Base-by-base conservation (phyloP, 2,888 invertebrate species). In the Apamea anceps region DNA sequence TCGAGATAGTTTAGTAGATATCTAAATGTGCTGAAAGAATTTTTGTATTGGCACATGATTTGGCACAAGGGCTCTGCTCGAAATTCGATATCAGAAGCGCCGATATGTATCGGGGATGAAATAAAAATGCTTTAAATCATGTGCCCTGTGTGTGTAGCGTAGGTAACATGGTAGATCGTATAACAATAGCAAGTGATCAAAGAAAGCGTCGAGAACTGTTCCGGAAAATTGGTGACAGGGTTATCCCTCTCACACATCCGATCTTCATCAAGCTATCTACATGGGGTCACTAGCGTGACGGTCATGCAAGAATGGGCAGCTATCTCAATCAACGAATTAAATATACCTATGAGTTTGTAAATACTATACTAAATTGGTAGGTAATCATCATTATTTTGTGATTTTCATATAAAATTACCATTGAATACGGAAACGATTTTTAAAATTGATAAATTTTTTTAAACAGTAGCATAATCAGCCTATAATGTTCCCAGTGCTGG, bases 41-140 rank as follows among this genome's bases (percentile, higher is more conserved):
- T 51, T 79, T 71, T 54, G 18, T 21, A n/a, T 79, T 81, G 79
- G 79, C 81, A 80, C 15, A 15, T 51, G 51, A 79, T 79, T 80
- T 80, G 80, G 80, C 81, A 79, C 45, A 72, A 48, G 37, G 51
- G 62, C 75, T 75, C 21, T 45, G 48, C 12, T 25, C 54, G 28
- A 21, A 63, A 57, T 54, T 62, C n/a, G 10, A 48, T 8, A 57
- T 37, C 28, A 21, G 13, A 75, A 45, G n/a, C 51, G 18, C 15
- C 15, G 13, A n/a, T 21, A 32, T n/a, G 13, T 37, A 21, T 5
- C 6, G 37, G 1, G 10, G 4, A 66, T 57, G 37, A 13, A 37
- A 37, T 0, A 15, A 45, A 51, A 21, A 42, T 57, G 8, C n/a
- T 45, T 32, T 12, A 12, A 37, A 1, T 77, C 18, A 37, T 63